Base-by-base conservation (phyloP, 1,140 invertebrate genomes). In the Zaprionus ghesquierei region DNA sequence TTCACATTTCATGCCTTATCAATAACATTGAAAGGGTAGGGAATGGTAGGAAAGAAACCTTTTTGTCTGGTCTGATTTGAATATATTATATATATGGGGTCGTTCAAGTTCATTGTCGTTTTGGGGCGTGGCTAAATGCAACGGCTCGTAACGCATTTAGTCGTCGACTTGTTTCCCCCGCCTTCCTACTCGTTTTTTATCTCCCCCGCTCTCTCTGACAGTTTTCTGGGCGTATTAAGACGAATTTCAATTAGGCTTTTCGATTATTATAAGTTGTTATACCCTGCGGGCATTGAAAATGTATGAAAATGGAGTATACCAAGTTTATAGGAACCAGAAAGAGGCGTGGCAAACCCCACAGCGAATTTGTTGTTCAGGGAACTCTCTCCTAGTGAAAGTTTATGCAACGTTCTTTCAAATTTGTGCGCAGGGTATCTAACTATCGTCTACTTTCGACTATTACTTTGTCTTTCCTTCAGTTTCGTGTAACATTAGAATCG, bases 1-100 rank as follows among this genome's bases (percentile, higher is more conserved):
- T 58, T 49, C 75, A 46, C 68, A 64, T 87, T 86, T 86, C 82
- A 86, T 73, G 82, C 31, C 68, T 60, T 80, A 86, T 86, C 82
- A 76, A 58, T 69, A 53, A 54, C 25, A 29, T 29, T 38, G 31
- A n/a, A n/a, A n/a, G n/a, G n/a, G 27, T 41, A 12, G 46, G 25
- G 18, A 31, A 18, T 41, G 13, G 12, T 18, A 58, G 8, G 13
- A 31, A 41, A 15, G 18, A 65, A 61, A 60, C 65, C 65, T 66
- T 81, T 77, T 68, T 66, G 29, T 56, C 38, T 55, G 62, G 31
- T 49, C 22, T 38, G 75, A 78, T 78, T 86, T 78, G 53, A 81
- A 86, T 86, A 86, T 63, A 50, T 86, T 62, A n/a, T n/a, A n/a
- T 69, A 33, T 8, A 15, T 4, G 20, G 50, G 25, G 59, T 13